Base-by-base conservation (phyloP, 2,888 invertebrate genomes). In the Lagria hirta region DNA sequence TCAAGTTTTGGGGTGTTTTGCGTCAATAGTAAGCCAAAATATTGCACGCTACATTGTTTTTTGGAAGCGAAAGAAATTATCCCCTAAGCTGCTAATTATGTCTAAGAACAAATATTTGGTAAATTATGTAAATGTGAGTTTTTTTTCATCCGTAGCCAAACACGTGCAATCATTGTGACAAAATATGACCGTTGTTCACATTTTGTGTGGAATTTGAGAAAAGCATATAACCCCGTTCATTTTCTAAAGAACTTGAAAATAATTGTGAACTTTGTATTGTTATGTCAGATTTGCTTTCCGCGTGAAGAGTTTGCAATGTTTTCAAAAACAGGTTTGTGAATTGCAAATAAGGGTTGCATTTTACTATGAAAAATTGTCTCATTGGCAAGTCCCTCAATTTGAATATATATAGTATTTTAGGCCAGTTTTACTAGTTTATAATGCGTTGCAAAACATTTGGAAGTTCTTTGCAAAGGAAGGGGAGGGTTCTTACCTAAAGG, bases 301-400 rank as follows among this genome's bases (percentile, higher is more conserved):
- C 33, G 20, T 44, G 44, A 44, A 27, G 26, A 38, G 44, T 44
- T 34, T 34, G 43, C 48, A 43, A 40, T 54, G 49, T 52, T 51
- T 49, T 38, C 43, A 32, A n/a, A 52, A 57, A 57, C 57, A 49
- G 55, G 57, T 57, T 57, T 47, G 28, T 40, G 46, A 52, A 45
- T 42, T 33, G 37, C 48, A 54, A 49, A 43, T 50, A 56, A 52
- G 55, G 55, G 57, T 51, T 51, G 49, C 50, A 46, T 43, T 49
- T 43, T 48, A 26, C 33, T 36, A 28, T 40, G 28, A 28, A 28
- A 20, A 22, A 29, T 40, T 15, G 20, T 46, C 49, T 44, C 34
- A 49, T 57, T 56, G 38, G 49, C 51, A 30, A 51, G 42, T 49
- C 33, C 47, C 47, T 42, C 22, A 32, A 37, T 37, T 33, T 42